Evolutionary conservation across 2,888 invertebrate species (phyloP).

Genomic region (Pandemis heparana): DNA sequence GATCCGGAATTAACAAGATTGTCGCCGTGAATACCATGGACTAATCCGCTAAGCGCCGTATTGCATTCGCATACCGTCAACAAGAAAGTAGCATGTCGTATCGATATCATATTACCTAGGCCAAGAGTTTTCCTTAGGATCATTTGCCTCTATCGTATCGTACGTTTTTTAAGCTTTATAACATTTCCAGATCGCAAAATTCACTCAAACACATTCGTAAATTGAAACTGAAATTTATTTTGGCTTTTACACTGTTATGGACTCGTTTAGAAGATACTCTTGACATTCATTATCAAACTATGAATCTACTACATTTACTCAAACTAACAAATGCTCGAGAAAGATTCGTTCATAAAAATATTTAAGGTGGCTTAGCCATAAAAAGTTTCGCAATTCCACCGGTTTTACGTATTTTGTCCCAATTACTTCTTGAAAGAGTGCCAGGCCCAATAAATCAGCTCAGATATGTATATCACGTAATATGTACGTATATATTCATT

Average conservation of each 20-base stretch:
- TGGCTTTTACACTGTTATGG: neutral
- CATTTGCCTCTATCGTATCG: neutral
- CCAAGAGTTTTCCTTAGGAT: neutral
- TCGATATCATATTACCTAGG: neutral
- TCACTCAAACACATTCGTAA: neutral
- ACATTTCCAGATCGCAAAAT: neutral
- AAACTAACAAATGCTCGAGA: slow-evolving; percentile 38
- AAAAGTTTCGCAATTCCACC: slow-evolving; percentile 62
- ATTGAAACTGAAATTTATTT: neutral
- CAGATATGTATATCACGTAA: slow-evolving; percentile 54
- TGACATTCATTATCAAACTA: slow-evolving; percentile 23
- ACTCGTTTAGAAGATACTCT: neutral
- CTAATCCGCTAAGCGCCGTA: neutral
- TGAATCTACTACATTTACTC: slow-evolving; percentile 13
- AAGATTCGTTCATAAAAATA: slow-evolving; percentile 45
- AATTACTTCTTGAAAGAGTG: slow-evolving; percentile 77
- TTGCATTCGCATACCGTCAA: neutral
- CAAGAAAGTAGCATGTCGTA: neutral
- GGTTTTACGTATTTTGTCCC: slow-evolving; percentile 71
- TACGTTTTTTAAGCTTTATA: neutral
- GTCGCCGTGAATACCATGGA: neutral
- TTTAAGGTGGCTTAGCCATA: slow-evolving; percentile 54
- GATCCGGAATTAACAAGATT: neutral
- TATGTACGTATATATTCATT: slow-evolving; percentile 51
- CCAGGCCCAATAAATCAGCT: slow-evolving; percentile 74